A percentile compares a stretch with the other conserved stretches of the same genome.
Conservation (phyloP, 2,797 vertebrate species). For the Diglossa cyanea region DNA sequence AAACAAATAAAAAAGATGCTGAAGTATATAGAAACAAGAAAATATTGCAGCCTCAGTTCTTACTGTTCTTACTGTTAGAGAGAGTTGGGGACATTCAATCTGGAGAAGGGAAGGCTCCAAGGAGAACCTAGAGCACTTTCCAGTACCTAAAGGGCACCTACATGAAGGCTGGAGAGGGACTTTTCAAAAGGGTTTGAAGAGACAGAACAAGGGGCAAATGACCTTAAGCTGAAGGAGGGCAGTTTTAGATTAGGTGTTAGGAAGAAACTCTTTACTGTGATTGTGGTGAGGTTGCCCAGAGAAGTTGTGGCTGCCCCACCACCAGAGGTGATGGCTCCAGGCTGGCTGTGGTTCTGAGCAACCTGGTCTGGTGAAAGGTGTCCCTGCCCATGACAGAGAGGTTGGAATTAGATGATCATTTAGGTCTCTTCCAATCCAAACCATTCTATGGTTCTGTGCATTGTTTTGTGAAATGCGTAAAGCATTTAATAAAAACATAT, state of each 20-base stretch:
- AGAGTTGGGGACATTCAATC: rapidly evolving
- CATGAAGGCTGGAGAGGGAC: not conserved
- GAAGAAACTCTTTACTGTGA: not conserved
- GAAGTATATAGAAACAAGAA: not conserved
- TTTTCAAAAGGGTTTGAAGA: not conserved
- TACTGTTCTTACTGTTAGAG: not conserved
- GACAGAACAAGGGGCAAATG: not conserved
- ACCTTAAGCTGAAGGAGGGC: not conserved
- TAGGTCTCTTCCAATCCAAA: not conserved
- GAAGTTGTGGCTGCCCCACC: not conserved
- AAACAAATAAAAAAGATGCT: not conserved
- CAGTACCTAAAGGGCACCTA: not conserved
- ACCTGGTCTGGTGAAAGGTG: not conserved
- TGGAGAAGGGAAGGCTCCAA: not conserved
- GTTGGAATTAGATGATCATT: not conserved
- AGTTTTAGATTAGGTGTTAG: not conserved
- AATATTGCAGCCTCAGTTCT: not conserved
- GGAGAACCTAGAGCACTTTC: not conserved
- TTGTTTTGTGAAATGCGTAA: not conserved
- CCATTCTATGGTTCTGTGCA: not conserved
- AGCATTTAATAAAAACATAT: not conserved
- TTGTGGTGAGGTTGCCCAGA: not conserved
- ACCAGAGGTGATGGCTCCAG: rapidly evolving
- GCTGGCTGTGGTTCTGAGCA: not conserved
- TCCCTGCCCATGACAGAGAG: not conserved